Percentiles rank a stretch among this genome's conserved stretches.
phyloP scores from a whole-genome alignment of 2,113 vertebrate genomes.

The Thermophis baileyi region DNA sequence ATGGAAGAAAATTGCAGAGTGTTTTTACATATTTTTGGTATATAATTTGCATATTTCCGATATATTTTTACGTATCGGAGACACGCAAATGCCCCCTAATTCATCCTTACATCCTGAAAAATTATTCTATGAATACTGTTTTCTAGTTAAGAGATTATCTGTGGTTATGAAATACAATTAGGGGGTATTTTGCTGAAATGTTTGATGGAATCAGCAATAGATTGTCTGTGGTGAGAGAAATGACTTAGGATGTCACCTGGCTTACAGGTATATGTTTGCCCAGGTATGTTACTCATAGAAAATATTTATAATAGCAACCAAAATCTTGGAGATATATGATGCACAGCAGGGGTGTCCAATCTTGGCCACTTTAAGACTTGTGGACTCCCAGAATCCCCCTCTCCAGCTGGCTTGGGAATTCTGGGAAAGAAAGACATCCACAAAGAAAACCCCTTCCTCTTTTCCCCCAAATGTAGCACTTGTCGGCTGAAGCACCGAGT shows the following conservation, averaged over 20 bases:
- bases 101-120: background rate
- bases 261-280: background rate
- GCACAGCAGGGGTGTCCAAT: background rate
- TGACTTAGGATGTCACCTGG: no score
- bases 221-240: background rate
- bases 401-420: no score
- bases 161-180: background rate
- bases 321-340: background rate
- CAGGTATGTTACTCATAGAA: background rate
- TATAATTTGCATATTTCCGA: background rate
- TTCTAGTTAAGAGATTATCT: background rate
- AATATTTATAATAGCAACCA: background rate
- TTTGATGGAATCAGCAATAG: background rate
- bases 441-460: background rate
- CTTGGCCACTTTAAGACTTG: background rate
- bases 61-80: background rate
- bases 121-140: background rate
- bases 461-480: background rate
- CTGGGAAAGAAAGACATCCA: background rate
- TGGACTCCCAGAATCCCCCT: no score
- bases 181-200: background rate
- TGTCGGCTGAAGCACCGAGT: rapidly evolving
- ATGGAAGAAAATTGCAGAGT: background rate
- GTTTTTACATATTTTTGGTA: background rate
- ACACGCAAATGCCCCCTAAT: background rate